These are phyloP conservation scores for Chymomyza caudatula DNA, from an alignment of 2,888 invertebrate genomes.

Conservation along the genomic window DNA sequence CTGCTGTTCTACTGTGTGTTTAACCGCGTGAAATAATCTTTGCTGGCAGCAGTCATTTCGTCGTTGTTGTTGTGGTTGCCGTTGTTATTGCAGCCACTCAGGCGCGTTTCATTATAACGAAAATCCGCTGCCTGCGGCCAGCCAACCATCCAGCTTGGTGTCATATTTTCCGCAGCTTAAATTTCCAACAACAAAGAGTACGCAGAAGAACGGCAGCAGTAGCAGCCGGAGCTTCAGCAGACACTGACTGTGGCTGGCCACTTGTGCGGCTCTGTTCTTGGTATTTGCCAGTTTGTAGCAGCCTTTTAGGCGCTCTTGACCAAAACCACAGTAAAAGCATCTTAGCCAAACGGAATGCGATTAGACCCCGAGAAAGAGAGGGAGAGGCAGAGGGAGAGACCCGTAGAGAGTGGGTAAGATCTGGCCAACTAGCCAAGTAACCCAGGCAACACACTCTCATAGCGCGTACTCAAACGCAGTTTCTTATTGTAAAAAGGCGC, in stretches of 20 bases:
- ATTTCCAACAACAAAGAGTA: conserved; percentile 43
- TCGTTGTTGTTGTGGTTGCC: conserved; percentile 11
- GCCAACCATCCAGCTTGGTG: conserved; percentile 53
- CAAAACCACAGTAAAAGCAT: conserved; percentile 13
- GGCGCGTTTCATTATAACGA: conserved; percentile 63
- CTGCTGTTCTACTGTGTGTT: conserved; percentile 43
- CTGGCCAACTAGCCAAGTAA: conserved; percentile 14
- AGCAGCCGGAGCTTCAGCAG: not conserved
- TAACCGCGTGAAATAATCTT: conserved; percentile 74
- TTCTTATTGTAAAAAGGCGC: no score
- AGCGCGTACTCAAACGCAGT: no score
- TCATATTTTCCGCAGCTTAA: conserved; percentile 75
- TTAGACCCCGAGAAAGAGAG: conserved; percentile 32
- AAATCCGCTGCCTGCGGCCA: conserved; percentile 65
- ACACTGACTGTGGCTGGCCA: conserved; percentile 26
- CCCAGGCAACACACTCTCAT: conserved; percentile 1
- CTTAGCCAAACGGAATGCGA: conserved; percentile 59
- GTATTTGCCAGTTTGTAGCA: conserved; percentile 31
- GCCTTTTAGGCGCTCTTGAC: conserved; percentile 31
- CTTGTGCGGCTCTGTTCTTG: conserved; percentile 24
- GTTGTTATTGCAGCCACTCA: conserved; percentile 3
- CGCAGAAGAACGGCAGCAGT: no score
- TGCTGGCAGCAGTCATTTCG: conserved; percentile 56
- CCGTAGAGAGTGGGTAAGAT: not conserved
- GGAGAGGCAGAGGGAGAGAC: not conserved